Conservation (phyloP, 2,888 invertebrate genomes). For the Euzophera pinguis region DNA sequence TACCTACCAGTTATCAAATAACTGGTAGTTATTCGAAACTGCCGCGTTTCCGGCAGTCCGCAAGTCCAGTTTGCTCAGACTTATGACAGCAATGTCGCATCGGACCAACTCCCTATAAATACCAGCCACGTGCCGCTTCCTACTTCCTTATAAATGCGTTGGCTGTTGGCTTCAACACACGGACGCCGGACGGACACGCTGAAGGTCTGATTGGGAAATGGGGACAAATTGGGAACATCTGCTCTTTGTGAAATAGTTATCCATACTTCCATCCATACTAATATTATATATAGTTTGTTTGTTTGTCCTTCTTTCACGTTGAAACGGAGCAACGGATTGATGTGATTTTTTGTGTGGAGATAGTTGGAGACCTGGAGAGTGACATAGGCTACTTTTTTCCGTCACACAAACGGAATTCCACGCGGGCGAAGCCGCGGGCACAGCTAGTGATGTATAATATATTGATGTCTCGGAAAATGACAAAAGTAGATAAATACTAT, state of each 20-base stretch:
- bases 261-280: too few species aligned
- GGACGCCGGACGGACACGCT: background rate
- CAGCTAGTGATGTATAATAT: too few species aligned
- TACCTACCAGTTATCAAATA: background rate
- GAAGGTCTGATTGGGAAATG: background rate
- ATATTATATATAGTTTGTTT: too few species aligned
- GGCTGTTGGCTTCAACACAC: background rate
- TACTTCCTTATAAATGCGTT: slow-evolving; percentile 1
- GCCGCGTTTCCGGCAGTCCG: background rate
- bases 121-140: background rate
- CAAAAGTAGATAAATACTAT: too few species aligned
- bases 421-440: too few species aligned
- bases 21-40: background rate
- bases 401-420: too few species aligned
- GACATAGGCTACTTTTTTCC: too few species aligned
- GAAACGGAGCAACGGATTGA: too few species aligned
- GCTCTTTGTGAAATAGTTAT: background rate
- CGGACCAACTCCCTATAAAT: background rate
- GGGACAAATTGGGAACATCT: background rate
- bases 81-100: background rate
- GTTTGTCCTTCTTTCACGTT: too few species aligned
- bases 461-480: too few species aligned
- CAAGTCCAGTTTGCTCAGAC: background rate
- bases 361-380: too few species aligned
- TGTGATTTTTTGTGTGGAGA: too few species aligned